These are phyloP conservation scores for Ophiodon elongatus DNA, from an alignment of 2,113 vertebrate species.

Conservation along the genomic window DNA sequence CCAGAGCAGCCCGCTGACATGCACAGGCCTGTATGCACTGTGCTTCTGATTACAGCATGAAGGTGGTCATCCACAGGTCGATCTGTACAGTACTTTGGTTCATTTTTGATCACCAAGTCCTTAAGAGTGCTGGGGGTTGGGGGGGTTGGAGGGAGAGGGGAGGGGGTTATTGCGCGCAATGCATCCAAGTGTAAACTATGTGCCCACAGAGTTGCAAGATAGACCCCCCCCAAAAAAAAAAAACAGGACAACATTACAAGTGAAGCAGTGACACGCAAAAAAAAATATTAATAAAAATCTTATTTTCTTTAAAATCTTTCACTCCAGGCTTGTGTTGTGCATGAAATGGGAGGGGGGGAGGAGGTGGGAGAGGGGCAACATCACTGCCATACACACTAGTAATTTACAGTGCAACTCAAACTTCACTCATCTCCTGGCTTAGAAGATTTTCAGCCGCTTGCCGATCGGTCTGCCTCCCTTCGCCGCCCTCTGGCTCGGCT, in stretches of 20 bases:
- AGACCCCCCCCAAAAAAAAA: neutral
- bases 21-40: constrained; percentile 48
- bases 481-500: constrained; percentile 76
- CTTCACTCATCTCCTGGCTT: constrained; percentile 6
- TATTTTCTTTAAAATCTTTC: neutral
- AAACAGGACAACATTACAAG: constrained; percentile 40
- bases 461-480: constrained; percentile 78
- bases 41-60: constrained; percentile 59
- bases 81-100: constrained; percentile 79
- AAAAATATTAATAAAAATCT: constrained; percentile 28
- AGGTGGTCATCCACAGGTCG: constrained; percentile 74
- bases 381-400: constrained; percentile 25
- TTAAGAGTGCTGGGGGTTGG: constrained; percentile 17
- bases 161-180: constrained; percentile 11
- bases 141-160: neutral
- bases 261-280: constrained; percentile 25
- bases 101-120: constrained; percentile 53
- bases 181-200: constrained; percentile 62
- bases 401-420: constrained; percentile 63
- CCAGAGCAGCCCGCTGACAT: constrained; percentile 41
- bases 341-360: constrained; percentile 38
- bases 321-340: constrained; percentile 64
- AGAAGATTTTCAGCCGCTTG: constrained; percentile 85
- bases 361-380: neutral
- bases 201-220: constrained; percentile 47